These are phyloP conservation scores for Eupristina koningsbergeri DNA, from an alignment of 1,140 invertebrate genomes.

Conservation along the genomic window DNA sequence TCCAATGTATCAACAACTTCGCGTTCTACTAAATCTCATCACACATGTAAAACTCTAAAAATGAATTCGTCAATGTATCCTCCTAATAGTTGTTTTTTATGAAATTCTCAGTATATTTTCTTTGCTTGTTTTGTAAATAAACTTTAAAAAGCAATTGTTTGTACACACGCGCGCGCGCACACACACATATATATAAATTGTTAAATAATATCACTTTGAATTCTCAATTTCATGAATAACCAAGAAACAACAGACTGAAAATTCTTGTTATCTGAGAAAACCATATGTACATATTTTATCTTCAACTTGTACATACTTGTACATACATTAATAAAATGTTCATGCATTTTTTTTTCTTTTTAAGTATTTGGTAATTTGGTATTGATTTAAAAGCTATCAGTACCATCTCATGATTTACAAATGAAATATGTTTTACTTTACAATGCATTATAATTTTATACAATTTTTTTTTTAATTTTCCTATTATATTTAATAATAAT, in stretches of 20 bases:
- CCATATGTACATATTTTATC: no score
- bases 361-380: no score
- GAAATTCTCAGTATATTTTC: constrained; percentile 54
- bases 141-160: background rate
- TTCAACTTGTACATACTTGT: no score
- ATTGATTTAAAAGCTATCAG: background rate
- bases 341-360: background rate
- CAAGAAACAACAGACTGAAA: background rate
- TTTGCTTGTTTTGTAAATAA: constrained; percentile 22
- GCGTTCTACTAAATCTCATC: constrained; percentile 81
- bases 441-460: background rate
- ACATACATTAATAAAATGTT: background rate
- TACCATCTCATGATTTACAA: background rate
- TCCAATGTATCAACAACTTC: constrained; percentile 82
- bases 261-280: no score
- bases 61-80: constrained; percentile 51
- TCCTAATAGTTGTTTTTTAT: constrained; percentile 32
- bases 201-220: no score
- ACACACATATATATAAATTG: no score
- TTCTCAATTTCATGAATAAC: no score
- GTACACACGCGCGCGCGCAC: no score
- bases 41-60: constrained; percentile 80
- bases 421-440: background rate
- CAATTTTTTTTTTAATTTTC: background rate
- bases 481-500: background rate